Conservation (phyloP, 2,113 vertebrate species). For the Macrotis lagotis region DNA sequence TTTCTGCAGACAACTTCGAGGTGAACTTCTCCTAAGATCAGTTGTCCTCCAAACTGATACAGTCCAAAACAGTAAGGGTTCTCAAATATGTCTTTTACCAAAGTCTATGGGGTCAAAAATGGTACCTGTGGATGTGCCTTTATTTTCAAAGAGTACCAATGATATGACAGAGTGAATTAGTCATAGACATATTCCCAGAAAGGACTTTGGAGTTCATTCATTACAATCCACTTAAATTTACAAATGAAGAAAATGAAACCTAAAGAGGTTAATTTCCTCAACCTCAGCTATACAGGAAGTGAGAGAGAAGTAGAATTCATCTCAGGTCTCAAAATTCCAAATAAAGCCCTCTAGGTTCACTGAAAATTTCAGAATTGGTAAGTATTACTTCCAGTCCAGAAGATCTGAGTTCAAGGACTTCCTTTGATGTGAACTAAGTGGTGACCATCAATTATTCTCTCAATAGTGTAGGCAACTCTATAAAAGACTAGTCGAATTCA, state of each 20-base stretch:
- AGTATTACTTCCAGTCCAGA: background rate
- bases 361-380: background rate
- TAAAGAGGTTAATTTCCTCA: background rate
- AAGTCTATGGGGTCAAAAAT: conserved; percentile 30
- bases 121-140: conserved; percentile 35
- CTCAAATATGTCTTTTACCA: background rate
- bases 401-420: background rate
- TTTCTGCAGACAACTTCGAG: background rate
- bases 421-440: background rate
- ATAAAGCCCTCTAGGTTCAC: background rate
- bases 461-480: background rate
- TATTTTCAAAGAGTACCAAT: background rate
- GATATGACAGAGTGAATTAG: background rate
- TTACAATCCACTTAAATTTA: background rate
- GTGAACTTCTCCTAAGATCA: background rate
- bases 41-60: background rate
- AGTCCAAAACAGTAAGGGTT: conserved; percentile 12
- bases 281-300: background rate
- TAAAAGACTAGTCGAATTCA: background rate
- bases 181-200: background rate
- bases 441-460: background rate
- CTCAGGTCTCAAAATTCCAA: background rate
- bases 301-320: background rate
- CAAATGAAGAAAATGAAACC: background rate
- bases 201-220: background rate